Conservation (phyloP, 92 coral and sea anemone genomes). For the Phenganax subtilis region DNA sequence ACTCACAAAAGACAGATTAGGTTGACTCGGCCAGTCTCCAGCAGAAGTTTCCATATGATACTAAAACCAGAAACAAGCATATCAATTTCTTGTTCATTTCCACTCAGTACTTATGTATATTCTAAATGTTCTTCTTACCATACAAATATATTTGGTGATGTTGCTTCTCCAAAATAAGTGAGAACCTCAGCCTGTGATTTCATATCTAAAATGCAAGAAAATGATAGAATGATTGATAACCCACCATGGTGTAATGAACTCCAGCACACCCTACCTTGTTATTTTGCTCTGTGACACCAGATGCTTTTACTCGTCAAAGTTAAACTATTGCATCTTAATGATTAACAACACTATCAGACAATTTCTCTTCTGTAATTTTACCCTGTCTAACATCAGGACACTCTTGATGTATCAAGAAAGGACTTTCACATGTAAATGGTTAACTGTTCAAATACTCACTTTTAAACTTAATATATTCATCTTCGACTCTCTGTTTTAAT, state of each 20-base stretch:
- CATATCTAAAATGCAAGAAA: slow-evolving; percentile 51
- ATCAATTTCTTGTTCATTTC: not conserved
- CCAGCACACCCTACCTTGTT: not conserved
- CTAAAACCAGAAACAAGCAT: slow-evolving; percentile 41
- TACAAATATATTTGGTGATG: slow-evolving; percentile 85
- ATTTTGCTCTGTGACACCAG: no score
- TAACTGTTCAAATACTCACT: slow-evolving; percentile 42
- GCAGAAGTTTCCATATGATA: slow-evolving; percentile 80
- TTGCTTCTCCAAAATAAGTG: slow-evolving; percentile 71
- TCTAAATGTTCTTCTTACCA: slow-evolving; percentile 55
- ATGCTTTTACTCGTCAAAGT: no score
- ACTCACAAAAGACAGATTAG: slow-evolving; percentile 86
- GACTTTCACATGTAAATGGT: not conserved
- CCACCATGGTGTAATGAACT: not conserved
- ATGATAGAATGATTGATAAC: no score
- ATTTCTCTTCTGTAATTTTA: no score
- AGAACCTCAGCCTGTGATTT: slow-evolving; percentile 74
- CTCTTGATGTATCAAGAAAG: no score
- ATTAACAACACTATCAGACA: no score
- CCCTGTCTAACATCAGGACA: no score
- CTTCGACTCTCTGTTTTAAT: slow-evolving; percentile 73
- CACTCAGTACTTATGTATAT: not conserved
- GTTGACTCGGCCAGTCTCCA: slow-evolving; percentile 73
- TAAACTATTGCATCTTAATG: no score
- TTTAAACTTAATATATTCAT: slow-evolving; percentile 80